Base-by-base conservation (phyloP, 2,888 invertebrate genomes). In the Temnothorax rugatulus region DNA sequence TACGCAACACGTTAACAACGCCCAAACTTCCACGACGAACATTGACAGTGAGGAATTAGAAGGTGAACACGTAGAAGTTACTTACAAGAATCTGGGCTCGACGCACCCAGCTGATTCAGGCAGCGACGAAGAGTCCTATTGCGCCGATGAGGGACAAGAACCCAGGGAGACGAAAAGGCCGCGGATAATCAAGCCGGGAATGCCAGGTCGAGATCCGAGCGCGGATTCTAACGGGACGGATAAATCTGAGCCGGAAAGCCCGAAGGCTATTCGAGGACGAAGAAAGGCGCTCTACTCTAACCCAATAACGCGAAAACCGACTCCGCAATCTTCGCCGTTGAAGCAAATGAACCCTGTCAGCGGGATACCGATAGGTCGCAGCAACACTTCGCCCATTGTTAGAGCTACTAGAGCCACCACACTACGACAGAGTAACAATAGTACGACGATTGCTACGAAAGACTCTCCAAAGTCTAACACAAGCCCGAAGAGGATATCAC, bases 231-330 rank as follows among this genome's bases (percentile, higher is more conserved):
- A 93, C 13, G 88, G 91, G 2, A 91, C 92, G 7, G 94, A 91
- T 57, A 91, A 93, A 84, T 92, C 91, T 0, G 94, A 94, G 4
- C 90, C 91, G 0, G 93, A 90, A n/a, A 92, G 91, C 1, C 96
- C 96, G 0, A 97, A 97, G 92, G 95, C 95, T 0, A 95, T 97
- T 47, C 95, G 97, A 82, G 97, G 97, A 0, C 95, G 97, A 71
- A 96, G 97, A 91, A 97, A 97, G 94, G 96, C 97, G 0, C 95
- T 97, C 59, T 98, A 97, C 93, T 94, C 95, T 76, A 93, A 91
- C 74, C 92, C 93, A 52, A 93, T 91, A 52, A 93, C 92, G 3
- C 90, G 92, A 82, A 94, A 93, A 83, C 83, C 93, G 38, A 94
- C 94, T 0, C 94, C 94, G 3, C 94, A 94, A 50, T 91, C 93